Conservation (phyloP, 2,113 vertebrate genomes). For the Mobula hypostoma region DNA sequence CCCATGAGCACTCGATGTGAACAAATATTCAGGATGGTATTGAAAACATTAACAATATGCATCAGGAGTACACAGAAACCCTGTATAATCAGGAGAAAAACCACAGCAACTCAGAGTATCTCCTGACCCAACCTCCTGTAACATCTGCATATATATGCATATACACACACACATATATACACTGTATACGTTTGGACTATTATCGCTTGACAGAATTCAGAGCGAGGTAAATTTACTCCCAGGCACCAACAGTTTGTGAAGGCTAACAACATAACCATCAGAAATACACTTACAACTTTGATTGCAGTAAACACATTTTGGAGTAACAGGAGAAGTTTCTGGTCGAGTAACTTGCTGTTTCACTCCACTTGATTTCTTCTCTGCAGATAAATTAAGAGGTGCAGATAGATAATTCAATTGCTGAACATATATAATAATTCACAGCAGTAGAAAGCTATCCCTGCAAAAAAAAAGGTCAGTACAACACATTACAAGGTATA, state of each 20-base stretch:
- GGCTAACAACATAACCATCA: background rate
- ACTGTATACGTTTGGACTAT: background rate
- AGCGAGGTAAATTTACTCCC: background rate
- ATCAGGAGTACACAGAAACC: too few species aligned
- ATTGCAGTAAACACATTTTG: conserved; percentile 34
- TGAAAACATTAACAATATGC: too few species aligned
- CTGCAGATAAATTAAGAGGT: background rate
- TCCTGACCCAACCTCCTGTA: too few species aligned
- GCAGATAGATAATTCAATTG: background rate
- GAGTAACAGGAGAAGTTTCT: background rate
- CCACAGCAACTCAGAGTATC: too few species aligned
- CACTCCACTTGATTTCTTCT: conserved; percentile 17
- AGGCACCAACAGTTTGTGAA: too few species aligned
- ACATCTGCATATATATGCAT: too few species aligned
- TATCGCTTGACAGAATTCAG: background rate
- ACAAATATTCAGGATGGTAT: too few species aligned
- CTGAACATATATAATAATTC: background rate
- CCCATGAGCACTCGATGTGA: too few species aligned
- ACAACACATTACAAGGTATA: background rate
- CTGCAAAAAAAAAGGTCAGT: background rate
- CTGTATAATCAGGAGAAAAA: too few species aligned
- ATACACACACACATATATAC: too few species aligned
- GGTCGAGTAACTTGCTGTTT: background rate
- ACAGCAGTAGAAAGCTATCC: background rate
- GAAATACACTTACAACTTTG: conserved; percentile 22